Conservation (phyloP, 2,113 vertebrate genomes). For the Bucco capensis region DNA sequence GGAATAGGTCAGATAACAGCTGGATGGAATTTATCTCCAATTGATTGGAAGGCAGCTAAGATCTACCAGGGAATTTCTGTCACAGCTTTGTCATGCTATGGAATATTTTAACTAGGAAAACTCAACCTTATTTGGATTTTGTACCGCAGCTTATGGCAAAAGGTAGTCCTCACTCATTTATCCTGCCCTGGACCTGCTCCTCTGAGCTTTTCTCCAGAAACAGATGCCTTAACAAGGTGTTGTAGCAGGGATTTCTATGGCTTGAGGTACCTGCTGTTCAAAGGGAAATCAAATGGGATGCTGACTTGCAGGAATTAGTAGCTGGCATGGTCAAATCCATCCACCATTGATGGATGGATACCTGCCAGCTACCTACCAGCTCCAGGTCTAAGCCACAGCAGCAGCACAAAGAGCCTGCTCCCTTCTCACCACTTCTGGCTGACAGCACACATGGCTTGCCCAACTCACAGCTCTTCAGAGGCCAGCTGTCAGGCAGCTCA, state of each 20-base stretch:
- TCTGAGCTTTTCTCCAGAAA: background rate
- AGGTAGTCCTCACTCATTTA: background rate
- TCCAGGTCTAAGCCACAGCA: background rate
- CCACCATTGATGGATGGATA: no score
- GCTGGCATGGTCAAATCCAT: background rate
- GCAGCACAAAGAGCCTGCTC: background rate
- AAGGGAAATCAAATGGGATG: background rate
- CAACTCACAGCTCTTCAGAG: background rate
- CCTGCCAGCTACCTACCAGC: background rate
- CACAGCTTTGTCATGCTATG: background rate
- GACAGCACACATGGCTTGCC: background rate
- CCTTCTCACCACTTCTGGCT: background rate
- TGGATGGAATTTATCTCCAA: background rate
- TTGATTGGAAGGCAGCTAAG: no score
- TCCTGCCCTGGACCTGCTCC: background rate
- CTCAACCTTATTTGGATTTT: background rate
- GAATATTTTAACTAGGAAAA: background rate
- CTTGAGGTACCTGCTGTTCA: background rate
- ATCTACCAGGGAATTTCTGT: background rate
- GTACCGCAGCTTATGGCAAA: background rate
- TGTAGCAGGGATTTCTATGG: background rate
- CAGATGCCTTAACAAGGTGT: background rate
- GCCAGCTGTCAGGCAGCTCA: background rate
- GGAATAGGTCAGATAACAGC: background rate
- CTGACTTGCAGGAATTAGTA: background rate